Percentiles rank a stretch among this genome's conserved stretches.
phyloP scores from a whole-genome alignment of 2,888 invertebrate species.

The Steinernema hermaphroditum region DNA sequence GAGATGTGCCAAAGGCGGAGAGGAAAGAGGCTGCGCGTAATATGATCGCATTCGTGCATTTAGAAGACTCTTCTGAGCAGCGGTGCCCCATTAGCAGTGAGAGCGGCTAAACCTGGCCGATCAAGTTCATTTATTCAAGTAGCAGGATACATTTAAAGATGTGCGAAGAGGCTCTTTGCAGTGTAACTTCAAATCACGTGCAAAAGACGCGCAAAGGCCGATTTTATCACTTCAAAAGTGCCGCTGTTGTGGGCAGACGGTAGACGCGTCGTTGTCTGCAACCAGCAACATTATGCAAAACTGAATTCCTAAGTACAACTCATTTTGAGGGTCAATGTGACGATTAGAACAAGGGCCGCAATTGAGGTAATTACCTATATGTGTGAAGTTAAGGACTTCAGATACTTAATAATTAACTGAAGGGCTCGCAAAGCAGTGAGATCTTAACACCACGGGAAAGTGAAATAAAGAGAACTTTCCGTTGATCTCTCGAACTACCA shows the following conservation, averaged over 20 bases:
- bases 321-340: too few relatives aligned
- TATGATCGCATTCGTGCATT: background rate
- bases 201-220: background rate
- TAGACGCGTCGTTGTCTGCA: background rate
- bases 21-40: constrained; percentile 1
- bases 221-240: background rate
- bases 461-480: too few relatives aligned
- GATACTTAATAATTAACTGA: too few relatives aligned
- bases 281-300: background rate
- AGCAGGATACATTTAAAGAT: background rate
- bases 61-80: background rate
- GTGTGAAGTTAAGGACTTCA: too few relatives aligned
- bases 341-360: too few relatives aligned
- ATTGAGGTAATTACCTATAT: too few relatives aligned
- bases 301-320: background rate
- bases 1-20: background rate
- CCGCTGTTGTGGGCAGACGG: background rate
- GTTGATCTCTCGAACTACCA: too few relatives aligned
- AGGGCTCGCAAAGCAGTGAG: too few relatives aligned
- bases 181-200: constrained; percentile 13
- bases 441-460: too few relatives aligned
- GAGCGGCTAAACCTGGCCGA: background rate
- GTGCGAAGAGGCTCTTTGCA: background rate
- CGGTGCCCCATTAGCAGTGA: background rate
- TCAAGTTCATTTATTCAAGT: background rate